Conservation (phyloP, 2,113 vertebrate species). For the Pituophis catenifer region DNA sequence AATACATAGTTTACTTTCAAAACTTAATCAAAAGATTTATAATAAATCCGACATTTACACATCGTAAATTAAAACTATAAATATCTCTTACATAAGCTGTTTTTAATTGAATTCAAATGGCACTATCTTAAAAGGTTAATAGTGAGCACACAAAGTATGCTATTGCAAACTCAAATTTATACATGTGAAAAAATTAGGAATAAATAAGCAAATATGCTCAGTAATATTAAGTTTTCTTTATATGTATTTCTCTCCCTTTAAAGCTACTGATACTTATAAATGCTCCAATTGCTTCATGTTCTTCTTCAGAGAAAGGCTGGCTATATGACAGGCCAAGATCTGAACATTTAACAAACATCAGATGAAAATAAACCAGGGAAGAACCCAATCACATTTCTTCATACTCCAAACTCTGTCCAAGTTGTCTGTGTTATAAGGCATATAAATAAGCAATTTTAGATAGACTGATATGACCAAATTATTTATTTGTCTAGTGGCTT, state of each 20-base stretch:
- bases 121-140: neutral
- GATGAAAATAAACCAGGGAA: conserved; percentile 42
- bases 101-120: neutral
- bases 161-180: neutral
- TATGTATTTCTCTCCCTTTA: neutral
- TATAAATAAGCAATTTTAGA: conserved; percentile 23
- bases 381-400: conserved; percentile 29
- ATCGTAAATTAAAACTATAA: neutral
- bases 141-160: neutral
- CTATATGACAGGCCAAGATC: neutral
- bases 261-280: neutral
- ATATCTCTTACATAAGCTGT: neutral
- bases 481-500: neutral
- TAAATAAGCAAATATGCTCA: neutral
- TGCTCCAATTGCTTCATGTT: neutral
- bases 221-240: neutral
- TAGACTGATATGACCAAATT: conserved; percentile 1
- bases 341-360: conserved; percentile 44
- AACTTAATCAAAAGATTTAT: neutral
- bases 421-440: neutral
- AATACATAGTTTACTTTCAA: neutral
- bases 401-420: conserved; percentile 38
- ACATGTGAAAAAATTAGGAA: neutral
- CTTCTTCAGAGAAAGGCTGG: conserved; percentile 20
- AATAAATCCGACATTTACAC: neutral